Evolutionary conservation across 2,113 vertebrate genomes (phyloP).

Genomic region (Rostratula benghalensis): DNA sequence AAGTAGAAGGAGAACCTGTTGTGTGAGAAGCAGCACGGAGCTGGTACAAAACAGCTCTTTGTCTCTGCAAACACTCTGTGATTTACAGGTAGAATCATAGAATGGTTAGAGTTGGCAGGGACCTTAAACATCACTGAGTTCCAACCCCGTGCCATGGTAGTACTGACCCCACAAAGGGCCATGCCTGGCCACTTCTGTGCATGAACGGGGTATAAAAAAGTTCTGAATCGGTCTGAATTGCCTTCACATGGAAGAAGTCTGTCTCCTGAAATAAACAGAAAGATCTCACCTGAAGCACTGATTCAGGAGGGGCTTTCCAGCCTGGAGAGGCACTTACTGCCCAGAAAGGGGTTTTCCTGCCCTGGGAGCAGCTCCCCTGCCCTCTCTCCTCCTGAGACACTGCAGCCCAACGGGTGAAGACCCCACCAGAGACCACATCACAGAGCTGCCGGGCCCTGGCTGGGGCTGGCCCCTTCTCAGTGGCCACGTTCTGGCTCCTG

Average conservation of each 20-base stretch:
- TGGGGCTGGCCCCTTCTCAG: neutral
- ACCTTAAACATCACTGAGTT: too few species aligned
- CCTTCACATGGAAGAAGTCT: fast-evolving
- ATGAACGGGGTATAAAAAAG: fast-evolving
- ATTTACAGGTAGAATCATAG: neutral
- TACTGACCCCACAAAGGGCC: neutral
- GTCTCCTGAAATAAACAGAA: neutral
- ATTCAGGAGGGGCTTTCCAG: neutral
- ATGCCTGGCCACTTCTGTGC: neutral
- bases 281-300: neutral
- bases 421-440: fast-evolving
- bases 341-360: neutral
- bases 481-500: fast-evolving
- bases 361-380: fast-evolving
- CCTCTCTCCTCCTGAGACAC: fast-evolving
- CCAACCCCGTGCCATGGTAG: too few species aligned
- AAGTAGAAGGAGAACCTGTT: neutral
- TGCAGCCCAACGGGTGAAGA: fast-evolving
- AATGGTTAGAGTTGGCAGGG: too few species aligned
- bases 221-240: fast-evolving
- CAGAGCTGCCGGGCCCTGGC: fast-evolving
- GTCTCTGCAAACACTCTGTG: neutral
- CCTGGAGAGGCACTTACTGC: neutral
- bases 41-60: neutral
- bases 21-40: neutral